Evolutionary conservation across 2,113 vertebrate genomes (phyloP).

Genomic region (Campylorhamphus procurvoides): DNA sequence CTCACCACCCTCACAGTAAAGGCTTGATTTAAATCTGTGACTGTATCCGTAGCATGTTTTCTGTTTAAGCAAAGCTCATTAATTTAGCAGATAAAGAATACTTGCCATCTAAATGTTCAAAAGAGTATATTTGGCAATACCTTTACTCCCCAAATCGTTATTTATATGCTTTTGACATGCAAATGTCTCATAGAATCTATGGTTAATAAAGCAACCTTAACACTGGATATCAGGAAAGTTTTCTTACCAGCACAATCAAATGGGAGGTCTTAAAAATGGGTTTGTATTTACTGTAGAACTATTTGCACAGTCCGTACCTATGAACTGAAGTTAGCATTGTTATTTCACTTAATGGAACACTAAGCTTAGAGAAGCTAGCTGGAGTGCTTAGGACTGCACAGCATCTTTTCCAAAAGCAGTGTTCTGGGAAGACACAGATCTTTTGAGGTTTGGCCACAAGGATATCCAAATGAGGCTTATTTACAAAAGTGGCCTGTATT

Average conservation of each 20-base stretch:
- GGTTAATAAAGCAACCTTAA: neutral
- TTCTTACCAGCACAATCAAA: neutral
- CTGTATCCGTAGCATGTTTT: neutral
- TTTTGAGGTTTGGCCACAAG: neutral
- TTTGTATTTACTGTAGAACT: neutral
- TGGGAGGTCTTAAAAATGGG: neutral
- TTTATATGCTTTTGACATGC: neutral
- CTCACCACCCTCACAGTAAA: neutral
- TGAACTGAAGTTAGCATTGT: neutral
- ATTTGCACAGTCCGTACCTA: neutral
- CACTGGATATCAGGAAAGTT: neutral
- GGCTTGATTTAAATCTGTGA: neutral
- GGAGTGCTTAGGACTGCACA: neutral
- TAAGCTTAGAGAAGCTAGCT: neutral
- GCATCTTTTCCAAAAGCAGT: neutral
- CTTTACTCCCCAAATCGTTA: neutral
- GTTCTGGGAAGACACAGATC: neutral
- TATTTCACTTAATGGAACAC: neutral
- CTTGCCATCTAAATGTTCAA: neutral
- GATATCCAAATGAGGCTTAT: neutral
- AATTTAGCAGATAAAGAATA: neutral
- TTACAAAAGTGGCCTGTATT: neutral
- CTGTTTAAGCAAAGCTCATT: neutral
- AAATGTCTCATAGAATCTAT: neutral
- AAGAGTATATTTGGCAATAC: neutral